A percentile compares a stretch with the other conserved stretches of the same genome.
Conservation (phyloP, 2,888 invertebrate species). For the Drosophila ezoana region DNA sequence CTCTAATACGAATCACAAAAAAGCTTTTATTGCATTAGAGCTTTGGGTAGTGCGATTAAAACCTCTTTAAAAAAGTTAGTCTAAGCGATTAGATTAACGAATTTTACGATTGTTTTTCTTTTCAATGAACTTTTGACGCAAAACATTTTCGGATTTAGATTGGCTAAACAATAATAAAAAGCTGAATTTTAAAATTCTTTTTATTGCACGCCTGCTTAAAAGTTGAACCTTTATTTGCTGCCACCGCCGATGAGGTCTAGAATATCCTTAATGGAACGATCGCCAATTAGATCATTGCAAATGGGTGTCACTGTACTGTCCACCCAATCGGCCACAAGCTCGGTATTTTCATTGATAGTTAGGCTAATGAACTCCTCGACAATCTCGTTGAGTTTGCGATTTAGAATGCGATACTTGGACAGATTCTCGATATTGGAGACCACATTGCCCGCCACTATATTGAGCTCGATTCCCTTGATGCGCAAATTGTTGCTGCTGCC, state of each 20-base stretch:
- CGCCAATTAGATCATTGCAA: conserved; percentile 73
- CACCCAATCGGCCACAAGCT: conserved; percentile 60
- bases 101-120: conserved; percentile 16
- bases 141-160: conserved; percentile 32
- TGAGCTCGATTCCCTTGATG: conserved; percentile 68
- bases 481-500: conserved; percentile 42
- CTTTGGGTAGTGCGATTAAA: conserved; percentile 29
- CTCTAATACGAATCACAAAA: too few species aligned
- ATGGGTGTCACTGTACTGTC: conserved; percentile 60
- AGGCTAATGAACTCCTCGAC: conserved; percentile 78
- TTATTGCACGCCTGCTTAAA: conserved; percentile 4
- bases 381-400: conserved; percentile 77
- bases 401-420: conserved; percentile 68
- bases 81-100: conserved; percentile 60
- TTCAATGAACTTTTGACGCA: conserved; percentile 27
- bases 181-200: conserved; percentile 13
- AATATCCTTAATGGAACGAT: conserved; percentile 69
- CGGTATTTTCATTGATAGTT: conserved; percentile 79
- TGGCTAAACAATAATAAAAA: conserved; percentile 15
- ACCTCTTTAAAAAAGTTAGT: conserved; percentile 35
- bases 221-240: conserved; percentile 23
- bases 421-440: conserved; percentile 77
- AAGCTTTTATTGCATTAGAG: not conserved
- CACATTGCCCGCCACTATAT: conserved; percentile 66
- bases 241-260: conserved; percentile 64